Base-by-base conservation (phyloP, 2,888 invertebrate species). In the Xanthostigma xanthostigma region DNA sequence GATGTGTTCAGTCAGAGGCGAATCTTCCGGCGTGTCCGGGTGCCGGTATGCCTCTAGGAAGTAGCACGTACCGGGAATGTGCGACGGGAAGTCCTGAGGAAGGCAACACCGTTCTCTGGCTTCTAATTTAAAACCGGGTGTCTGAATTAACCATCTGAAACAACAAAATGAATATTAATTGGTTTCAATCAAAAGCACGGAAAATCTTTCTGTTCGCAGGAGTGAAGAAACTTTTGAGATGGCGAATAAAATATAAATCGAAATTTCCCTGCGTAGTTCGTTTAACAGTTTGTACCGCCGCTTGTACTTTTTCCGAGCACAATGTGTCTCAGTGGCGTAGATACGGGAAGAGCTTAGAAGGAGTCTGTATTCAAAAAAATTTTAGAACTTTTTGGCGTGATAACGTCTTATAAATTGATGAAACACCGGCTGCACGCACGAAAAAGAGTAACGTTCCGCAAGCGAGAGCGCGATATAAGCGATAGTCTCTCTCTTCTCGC, bases 21-120 rank as follows among this genome's bases (percentile, higher is more conserved):
- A 71, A 5, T 68, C 70, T 8, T 68, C 66, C 46, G 79, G 75
- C 36, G 87, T 69, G 8, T 75, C 74, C 1, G 81, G 79, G 65
- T 90, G 84, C 51, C 73, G 74, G 70, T 88, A 93, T 56, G 77
- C 80, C 59, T 81, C 80, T 47, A 92, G 74, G 66, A 92, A 93
- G 69, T 92, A 80, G 64, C 91, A 91, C 36, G 87, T 89, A 55
- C 87, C 89, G 41, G 79, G 75, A 49, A 81, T 79, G 60, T 82
- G 76, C 58, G 78, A 72, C 41, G 87, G 85, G 69, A 90, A 90
- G 59, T 87, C 90, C 65, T 83, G 84, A 9, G 92, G 92, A 56
- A 92, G 75, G 66, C 81, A 86, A 49, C 79, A 77, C 41, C 79
- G 76, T 59, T 83, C 79, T 54, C 92, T 76, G 11, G 82, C 72